A percentile compares a stretch with the other conserved stretches of the same genome.
Conservation (phyloP, 1,140 invertebrate genomes). For the Lordiphosa clarofinis region DNA sequence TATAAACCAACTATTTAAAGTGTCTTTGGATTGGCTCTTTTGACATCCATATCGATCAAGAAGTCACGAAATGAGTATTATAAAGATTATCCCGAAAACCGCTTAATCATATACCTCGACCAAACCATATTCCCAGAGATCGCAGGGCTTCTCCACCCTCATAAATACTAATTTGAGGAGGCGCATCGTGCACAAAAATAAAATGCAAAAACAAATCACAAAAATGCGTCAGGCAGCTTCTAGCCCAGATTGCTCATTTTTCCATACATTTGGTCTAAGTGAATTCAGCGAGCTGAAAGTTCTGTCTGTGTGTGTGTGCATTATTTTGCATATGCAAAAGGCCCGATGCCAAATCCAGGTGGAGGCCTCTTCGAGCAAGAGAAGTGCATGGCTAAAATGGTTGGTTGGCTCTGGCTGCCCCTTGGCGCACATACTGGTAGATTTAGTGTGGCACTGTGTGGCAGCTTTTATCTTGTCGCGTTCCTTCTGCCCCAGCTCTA, state of each 20-base stretch:
- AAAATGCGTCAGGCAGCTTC: constrained; percentile 12
- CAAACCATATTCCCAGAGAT: too few species aligned
- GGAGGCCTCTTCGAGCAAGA: constrained; percentile 9
- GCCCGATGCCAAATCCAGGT: constrained; percentile 26
- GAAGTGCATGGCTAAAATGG: constrained; percentile 20
- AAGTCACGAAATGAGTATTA: too few species aligned
- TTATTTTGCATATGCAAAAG: constrained; percentile 60
- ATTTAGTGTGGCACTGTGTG: constrained; percentile 62
- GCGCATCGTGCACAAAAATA: background rate
- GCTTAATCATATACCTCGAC: too few species aligned
- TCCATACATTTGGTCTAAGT: constrained; percentile 44
- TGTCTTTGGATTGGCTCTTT: too few species aligned
- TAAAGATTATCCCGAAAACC: too few species aligned
- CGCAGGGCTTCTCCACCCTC: too few species aligned
- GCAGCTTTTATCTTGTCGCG: constrained; percentile 69
- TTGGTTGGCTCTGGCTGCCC: constrained; percentile 35
- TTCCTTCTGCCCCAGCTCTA: constrained; percentile 36
- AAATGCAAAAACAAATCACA: background rate
- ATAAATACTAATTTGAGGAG: constrained; percentile 7
- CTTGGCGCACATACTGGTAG: constrained; percentile 65
- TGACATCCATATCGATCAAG: too few species aligned
- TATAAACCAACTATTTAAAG: too few species aligned
- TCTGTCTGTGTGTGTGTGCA: constrained; percentile 34
- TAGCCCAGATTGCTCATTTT: constrained; percentile 39
- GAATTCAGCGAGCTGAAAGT: constrained; percentile 59